Conservation (phyloP, 2,888 invertebrate genomes). For the Coronaproctus castanopsis region DNA sequence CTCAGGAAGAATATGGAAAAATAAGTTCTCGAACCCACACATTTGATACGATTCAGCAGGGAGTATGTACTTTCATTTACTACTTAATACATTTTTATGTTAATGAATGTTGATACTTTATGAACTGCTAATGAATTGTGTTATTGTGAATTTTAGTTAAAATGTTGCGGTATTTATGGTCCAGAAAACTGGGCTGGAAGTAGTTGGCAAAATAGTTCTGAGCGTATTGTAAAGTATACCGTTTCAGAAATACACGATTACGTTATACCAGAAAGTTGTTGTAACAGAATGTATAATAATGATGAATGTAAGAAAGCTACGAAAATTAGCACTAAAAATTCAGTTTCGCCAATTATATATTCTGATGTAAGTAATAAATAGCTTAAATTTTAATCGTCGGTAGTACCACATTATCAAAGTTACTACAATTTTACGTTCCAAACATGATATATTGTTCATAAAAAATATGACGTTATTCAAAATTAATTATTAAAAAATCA, state of each 20-base stretch:
- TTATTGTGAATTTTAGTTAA: too few species aligned
- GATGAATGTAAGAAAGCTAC: conserved; percentile 32
- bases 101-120: neutral
- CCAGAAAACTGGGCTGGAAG: conserved; percentile 51
- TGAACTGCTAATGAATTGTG: too few species aligned
- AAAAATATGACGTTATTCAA: too few species aligned
- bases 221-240: conserved; percentile 27
- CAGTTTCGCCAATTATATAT: conserved; percentile 30
- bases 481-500: too few species aligned
- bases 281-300: conserved; percentile 31
- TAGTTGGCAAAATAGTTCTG: conserved; percentile 24
- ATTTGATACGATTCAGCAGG: conserved; percentile 44
- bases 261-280: conserved; percentile 41
- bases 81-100: neutral
- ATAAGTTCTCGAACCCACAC: conserved; percentile 35
- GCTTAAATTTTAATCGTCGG: too few species aligned
- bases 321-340: conserved; percentile 25
- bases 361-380: conserved; percentile 30
- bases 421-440: too few species aligned
- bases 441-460: too few species aligned
- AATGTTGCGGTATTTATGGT: conserved; percentile 56
- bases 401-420: too few species aligned
- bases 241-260: conserved; percentile 27
- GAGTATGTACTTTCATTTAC: conserved; percentile 27
- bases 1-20: conserved; percentile 38